Evolutionary conservation across 2,888 invertebrate genomes (phyloP).

Genomic region (Limnephilus lunatus): DNA sequence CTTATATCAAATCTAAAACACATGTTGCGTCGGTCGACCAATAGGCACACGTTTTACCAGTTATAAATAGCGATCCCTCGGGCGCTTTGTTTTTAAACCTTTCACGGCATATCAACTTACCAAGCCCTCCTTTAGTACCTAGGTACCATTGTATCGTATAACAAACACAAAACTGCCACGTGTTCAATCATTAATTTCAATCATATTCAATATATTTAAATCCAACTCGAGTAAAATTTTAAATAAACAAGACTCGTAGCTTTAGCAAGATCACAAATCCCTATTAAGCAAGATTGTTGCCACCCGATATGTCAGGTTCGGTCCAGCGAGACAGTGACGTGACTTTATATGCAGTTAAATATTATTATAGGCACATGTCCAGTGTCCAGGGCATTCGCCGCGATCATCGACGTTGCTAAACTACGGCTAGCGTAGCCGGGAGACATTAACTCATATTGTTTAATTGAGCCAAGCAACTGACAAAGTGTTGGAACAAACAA

Average conservation of each 20-base stretch:
- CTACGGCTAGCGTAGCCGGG: neutral
- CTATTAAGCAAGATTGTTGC: neutral
- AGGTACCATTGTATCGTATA: neutral
- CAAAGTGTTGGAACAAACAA: slow-evolving; percentile 23
- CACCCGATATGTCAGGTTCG: slow-evolving; percentile 26
- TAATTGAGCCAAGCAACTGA: slow-evolving; percentile 29
- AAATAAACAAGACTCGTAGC: neutral
- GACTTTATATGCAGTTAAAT: slow-evolving; percentile 21
- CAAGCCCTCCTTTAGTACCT: neutral
- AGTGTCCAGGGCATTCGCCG: neutral
- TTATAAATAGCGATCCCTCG: neutral
- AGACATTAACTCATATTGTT: slow-evolving; percentile 41
- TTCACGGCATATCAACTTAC: neutral
- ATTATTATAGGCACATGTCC: slow-evolving; percentile 1
- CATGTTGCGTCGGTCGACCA: neutral
- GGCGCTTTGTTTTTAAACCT: neutral
- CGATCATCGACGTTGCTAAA: slow-evolving; percentile 8
- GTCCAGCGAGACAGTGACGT: slow-evolving; percentile 19
- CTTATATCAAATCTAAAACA: neutral
- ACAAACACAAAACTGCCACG: neutral
- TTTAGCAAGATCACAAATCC: neutral
- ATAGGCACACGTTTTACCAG: neutral
- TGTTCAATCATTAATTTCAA: neutral
- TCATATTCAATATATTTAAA: neutral
- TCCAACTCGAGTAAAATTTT: neutral